A percentile compares a stretch with the other conserved stretches of the same genome.
phyloP scores from a whole-genome alignment of 2,888 invertebrate genomes.

The Torymus tubicola region DNA sequence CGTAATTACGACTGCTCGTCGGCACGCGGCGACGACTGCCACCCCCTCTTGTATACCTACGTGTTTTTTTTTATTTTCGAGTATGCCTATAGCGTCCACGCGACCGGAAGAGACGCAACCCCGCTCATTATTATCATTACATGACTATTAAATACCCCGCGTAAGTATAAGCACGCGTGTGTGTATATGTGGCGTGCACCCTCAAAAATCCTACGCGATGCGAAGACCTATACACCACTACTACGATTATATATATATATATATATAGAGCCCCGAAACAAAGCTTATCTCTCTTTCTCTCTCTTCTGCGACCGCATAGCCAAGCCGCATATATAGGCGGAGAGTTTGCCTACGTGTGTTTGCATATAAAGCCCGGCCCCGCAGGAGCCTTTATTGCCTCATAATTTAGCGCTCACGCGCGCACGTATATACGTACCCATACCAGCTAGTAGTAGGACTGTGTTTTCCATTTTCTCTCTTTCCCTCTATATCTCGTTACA shows the following conservation, averaged over 20 bases:
- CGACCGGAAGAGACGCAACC: conserved; percentile 60
- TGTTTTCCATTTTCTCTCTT: too few species aligned
- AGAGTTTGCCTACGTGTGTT: conserved; percentile 34
- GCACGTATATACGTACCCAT: too few species aligned
- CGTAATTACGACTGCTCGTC: conserved; percentile 45
- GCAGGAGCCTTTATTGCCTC: conserved; percentile 26
- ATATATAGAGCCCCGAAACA: conserved; percentile 9
- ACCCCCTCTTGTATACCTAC: not conserved
- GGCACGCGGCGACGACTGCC: conserved; percentile 29
- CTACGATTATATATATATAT: too few species aligned
- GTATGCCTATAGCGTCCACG: conserved; percentile 60
- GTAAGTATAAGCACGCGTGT: not conserved
- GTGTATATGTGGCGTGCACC: not conserved
- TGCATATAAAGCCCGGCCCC: conserved; percentile 30
- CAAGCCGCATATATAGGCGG: not conserved
- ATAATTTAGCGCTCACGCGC: not conserved
- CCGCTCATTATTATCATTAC: conserved; percentile 23
- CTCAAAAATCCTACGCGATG: not conserved
- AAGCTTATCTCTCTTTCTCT: conserved; percentile 17
- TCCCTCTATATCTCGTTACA: too few species aligned
- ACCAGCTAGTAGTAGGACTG: too few species aligned
- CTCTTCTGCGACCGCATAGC: too few species aligned
- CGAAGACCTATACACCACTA: too few species aligned
- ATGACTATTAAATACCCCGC: not conserved
- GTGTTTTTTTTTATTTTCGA: not conserved